Conservation (phyloP, 2,797 vertebrate species). For the Hephaestus fuliginosus region DNA sequence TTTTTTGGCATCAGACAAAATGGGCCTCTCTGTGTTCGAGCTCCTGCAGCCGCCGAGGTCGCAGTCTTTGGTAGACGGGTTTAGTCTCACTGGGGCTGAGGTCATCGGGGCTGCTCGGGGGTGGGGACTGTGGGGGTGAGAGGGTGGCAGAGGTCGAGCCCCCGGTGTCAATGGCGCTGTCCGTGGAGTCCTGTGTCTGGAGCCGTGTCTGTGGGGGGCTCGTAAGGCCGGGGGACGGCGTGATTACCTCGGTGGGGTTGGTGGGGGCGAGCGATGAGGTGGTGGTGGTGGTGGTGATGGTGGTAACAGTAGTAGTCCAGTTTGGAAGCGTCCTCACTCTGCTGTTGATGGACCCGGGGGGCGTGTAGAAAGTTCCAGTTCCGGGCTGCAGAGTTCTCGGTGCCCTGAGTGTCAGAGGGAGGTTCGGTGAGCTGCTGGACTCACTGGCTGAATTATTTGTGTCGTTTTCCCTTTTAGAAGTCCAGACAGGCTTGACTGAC, state of each 20-base stretch:
- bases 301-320: slow-evolving; percentile 67
- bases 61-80: slow-evolving; percentile 90
- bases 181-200: slow-evolving; percentile 78
- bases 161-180: slow-evolving; percentile 72
- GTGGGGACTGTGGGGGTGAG: slow-evolving; percentile 78
- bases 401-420: slow-evolving; percentile 83
- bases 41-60: slow-evolving; percentile 90
- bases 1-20: slow-evolving; percentile 89
- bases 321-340: slow-evolving; percentile 80
- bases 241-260: slow-evolving; percentile 9
- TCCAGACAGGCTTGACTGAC: slow-evolving; percentile 77
- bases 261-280: slow-evolving; percentile 19
- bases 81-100: slow-evolving; percentile 82
- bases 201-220: slow-evolving; percentile 61
- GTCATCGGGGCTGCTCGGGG: slow-evolving; percentile 86
- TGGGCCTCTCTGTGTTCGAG: slow-evolving; percentile 94
- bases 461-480: slow-evolving; percentile 81
- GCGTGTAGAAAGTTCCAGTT: slow-evolving; percentile 95
- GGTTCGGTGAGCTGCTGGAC: slow-evolving; percentile 70
- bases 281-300: slow-evolving; percentile 46
- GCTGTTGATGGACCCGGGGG: slow-evolving; percentile 83
- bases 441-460: slow-evolving; percentile 58
- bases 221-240: slow-evolving; percentile 47
- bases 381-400: slow-evolving; percentile 94
- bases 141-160: slow-evolving; percentile 57